Conservation (phyloP, 2,797 vertebrate genomes). For the Pseudochirops corinnae region DNA sequence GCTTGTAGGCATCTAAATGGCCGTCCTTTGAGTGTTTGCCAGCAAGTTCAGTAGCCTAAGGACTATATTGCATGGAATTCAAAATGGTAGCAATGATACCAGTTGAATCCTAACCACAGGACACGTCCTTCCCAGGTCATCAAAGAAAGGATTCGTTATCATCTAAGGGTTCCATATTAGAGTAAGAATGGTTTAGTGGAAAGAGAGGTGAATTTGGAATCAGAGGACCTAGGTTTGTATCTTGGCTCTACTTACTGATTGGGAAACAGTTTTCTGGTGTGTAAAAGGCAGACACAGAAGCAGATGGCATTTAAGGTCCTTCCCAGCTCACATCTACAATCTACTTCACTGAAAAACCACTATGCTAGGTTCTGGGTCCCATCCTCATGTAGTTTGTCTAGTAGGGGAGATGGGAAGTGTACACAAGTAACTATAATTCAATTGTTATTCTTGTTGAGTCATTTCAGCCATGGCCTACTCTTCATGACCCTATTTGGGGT, state of each 20-base stretch:
- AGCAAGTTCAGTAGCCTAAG: not conserved
- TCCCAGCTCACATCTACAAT: not conserved
- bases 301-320: not conserved
- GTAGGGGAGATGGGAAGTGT: not conserved
- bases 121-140: not conserved
- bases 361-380: not conserved
- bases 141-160: conserved; percentile 14
- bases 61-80: not conserved
- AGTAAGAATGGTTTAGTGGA: not conserved
- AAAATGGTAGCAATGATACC: not conserved
- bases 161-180: not conserved
- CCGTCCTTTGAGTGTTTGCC: not conserved
- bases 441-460: not conserved
- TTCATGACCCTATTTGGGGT: not conserved
- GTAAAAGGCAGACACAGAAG: not conserved
- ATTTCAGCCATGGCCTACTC: not conserved
- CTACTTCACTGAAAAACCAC: not conserved
- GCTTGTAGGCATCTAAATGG: not conserved
- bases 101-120: not conserved
- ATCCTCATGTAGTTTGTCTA: not conserved
- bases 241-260: not conserved
- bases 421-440: not conserved
- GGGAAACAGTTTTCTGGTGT: not conserved
- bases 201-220: not conserved
- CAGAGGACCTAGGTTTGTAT: not conserved